Evolutionary conservation across 2,797 vertebrate genomes (phyloP).

Genomic region (Capromys pilorides): DNA sequence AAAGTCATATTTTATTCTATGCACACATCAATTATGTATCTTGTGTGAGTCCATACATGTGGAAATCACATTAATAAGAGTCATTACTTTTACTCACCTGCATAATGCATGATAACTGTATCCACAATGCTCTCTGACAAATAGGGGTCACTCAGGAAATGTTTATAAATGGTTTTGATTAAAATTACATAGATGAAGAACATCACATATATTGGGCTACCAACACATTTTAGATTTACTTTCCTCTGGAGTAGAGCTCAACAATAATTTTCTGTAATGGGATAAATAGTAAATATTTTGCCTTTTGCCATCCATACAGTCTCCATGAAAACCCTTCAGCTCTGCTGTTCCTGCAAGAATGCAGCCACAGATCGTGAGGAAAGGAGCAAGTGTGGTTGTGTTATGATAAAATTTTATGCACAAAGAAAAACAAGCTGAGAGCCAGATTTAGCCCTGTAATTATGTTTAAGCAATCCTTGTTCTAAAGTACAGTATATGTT

Average conservation of each 20-base stretch:
- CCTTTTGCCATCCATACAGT: not conserved
- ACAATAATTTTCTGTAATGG: slow-evolving; percentile 1
- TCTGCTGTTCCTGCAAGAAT: not conserved
- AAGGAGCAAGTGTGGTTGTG: not conserved
- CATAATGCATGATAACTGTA: not conserved
- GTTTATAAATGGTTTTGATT: slow-evolving; percentile 55
- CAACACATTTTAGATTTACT: slow-evolving; percentile 29
- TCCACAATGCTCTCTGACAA: not conserved
- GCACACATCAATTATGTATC: not conserved
- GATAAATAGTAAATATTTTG: not conserved
- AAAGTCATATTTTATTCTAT: not conserved
- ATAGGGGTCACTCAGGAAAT: slow-evolving; percentile 12
- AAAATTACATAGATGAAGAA: slow-evolving; percentile 28
- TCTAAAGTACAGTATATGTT: not conserved
- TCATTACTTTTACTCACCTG: not conserved
- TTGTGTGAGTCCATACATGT: not conserved
- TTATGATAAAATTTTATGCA: slow-evolving; percentile 41
- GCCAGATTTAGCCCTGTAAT: not conserved
- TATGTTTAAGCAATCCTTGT: not conserved
- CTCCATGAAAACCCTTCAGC: not conserved
- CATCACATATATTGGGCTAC: not conserved
- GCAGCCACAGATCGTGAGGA: not conserved
- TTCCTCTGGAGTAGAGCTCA: slow-evolving; percentile 21
- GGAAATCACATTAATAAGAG: not conserved
- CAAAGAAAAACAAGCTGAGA: not conserved